Evolutionary conservation across 2,113 vertebrate genomes (phyloP).

Genomic region (Stercorarius parasiticus): DNA sequence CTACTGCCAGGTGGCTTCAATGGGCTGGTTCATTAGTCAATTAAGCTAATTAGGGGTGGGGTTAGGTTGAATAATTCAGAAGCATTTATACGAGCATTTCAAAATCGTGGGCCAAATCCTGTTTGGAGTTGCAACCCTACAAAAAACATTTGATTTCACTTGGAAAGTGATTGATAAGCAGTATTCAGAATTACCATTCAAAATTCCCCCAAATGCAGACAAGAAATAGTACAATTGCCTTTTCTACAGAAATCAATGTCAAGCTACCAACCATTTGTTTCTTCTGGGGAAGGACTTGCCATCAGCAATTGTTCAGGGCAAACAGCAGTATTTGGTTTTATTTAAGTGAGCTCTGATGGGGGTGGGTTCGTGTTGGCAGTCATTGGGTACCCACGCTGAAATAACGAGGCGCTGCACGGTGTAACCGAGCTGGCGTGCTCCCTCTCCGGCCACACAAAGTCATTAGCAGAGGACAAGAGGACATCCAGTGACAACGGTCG

Average conservation of each 20-base stretch:
- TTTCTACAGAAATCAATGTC: background rate
- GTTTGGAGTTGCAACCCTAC: background rate
- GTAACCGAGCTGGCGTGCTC: background rate
- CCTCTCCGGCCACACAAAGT: background rate
- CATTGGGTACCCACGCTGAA: background rate
- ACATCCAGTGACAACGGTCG: background rate
- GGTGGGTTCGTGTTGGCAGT: background rate
- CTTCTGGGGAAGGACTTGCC: background rate
- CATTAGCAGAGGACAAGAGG: background rate
- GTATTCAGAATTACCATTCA: accelerated
- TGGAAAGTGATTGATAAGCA: accelerated
- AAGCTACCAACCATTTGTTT: background rate
- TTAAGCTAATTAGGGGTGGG: background rate
- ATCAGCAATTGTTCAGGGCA: background rate
- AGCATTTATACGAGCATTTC: background rate
- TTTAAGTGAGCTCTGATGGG: background rate
- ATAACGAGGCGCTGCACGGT: background rate
- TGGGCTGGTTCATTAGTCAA: accelerated
- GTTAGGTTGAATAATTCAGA: background rate
- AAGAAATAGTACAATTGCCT: background rate
- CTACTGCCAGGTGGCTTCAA: accelerated
- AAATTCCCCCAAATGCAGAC: background rate
- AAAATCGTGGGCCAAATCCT: accelerated
- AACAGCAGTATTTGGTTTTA: background rate
- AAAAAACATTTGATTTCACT: accelerated